Base-by-base conservation (phyloP, 1,140 invertebrate species). In the Argopecten irradians region DNA sequence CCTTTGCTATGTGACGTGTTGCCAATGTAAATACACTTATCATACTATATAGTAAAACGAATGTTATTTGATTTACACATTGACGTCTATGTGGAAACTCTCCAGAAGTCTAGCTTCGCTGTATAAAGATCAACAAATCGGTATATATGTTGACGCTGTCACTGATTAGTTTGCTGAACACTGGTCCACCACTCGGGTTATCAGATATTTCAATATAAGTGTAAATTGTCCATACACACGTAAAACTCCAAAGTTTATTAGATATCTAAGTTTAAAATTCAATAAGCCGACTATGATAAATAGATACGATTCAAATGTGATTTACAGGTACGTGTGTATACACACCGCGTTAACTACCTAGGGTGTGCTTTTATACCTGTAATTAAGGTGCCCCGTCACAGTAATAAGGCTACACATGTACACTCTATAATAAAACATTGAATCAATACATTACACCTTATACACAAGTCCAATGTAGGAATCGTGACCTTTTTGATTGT, bases 1-100 rank as follows among this genome's bases (percentile, higher is more conserved):
- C 1, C 8, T 28, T 71, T 28, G 28, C 22, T 71, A 3, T 71
- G 22, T 71, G 22, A 71, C 55, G 22, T 71, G 55, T 28, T 71
- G 55, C 55, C 55, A 71, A 71, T 28, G 55, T n/a, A 71, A 71
- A 71, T 71, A 71, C n/a, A 71, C 55, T 71, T 71, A 71, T 71
- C 55, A 28, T 71, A n/a, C 13, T n/a, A 71, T 71, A 71, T 28
- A 71, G n/a, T 28, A 71, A 71, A 71, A 71, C 11, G 5, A 16
- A 71, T 71, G 55, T 46, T 11, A 14, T 71, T 71, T 71, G n/a
- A 1, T 7, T 71, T 71, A 28, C 55, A 28, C 28, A 71, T 71
- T 28, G 55, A 28, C 28, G n/a, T 8, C 55, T 1, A 71, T 71
- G 55, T 71, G 8, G 1, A 71, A 71, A n/a, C n/a, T 8, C 1